phyloP scores from a whole-genome alignment of 35 echinoderm and acorn worm genomes.

The Acanthaster planci region DNA sequence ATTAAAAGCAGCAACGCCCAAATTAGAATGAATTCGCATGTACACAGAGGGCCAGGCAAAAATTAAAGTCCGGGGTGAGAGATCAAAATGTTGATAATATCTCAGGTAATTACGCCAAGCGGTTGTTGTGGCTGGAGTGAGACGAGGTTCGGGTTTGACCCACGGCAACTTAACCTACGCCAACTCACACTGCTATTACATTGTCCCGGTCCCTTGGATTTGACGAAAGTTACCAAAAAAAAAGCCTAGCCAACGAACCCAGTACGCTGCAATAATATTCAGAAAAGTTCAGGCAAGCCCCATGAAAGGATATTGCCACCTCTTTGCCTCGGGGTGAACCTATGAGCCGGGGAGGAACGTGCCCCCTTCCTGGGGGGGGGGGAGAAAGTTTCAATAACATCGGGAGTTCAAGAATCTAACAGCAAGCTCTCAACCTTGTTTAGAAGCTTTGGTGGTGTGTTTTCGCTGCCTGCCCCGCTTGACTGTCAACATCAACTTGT shows the following conservation, averaged over 20 bases:
- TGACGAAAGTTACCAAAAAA: not conserved
- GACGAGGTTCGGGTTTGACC: not conserved
- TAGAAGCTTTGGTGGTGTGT: not conserved
- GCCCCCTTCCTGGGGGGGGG: not conserved
- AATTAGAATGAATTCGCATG: conserved; percentile 22
- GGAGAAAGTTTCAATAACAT: conserved; percentile 11
- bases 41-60: not conserved
- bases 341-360: not conserved
- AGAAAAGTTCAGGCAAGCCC: not conserved
- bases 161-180: not conserved
- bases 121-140: not conserved
- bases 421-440: conserved; percentile 14
- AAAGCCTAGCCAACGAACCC: not conserved
- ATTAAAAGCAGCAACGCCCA: not conserved
- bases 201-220: not conserved
- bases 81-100: conserved; percentile 5
- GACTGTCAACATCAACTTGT: conserved; percentile 25
- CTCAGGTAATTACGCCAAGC: not conserved
- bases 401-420: conserved; percentile 12
- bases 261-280: conserved; percentile 14
- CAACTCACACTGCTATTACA: not conserved
- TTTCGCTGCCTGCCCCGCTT: not conserved
- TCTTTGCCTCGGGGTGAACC: not conserved
- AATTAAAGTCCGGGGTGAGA: not conserved
- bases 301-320: not conserved